These are phyloP conservation scores for Steinernema carpocapsae DNA, from an alignment of 2,888 invertebrate species.

Conservation along the genomic window DNA sequence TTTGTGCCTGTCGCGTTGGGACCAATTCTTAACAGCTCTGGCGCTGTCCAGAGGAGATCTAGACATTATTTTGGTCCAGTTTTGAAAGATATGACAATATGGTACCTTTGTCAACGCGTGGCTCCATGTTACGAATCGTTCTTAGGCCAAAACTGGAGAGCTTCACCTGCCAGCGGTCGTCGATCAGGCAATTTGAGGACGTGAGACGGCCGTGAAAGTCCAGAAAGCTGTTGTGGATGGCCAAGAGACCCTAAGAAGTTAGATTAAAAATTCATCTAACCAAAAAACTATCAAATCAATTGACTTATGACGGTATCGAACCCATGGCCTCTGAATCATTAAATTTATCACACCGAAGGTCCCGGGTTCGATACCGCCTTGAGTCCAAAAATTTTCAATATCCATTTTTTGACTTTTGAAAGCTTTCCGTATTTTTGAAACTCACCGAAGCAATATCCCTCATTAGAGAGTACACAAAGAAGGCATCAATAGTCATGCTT, in stretches of 20 bases:
- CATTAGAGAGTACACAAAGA: conserved; percentile 51
- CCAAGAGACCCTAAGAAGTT: conserved; percentile 44
- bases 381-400: no score
- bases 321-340: no score
- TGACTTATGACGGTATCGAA: no score
- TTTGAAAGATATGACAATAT: no score
- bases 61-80: no score
- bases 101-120: conserved; percentile 3
- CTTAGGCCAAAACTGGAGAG: conserved; percentile 49
- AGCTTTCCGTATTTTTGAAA: no score
- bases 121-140: conserved; percentile 42
- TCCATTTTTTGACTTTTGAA: no score
- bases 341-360: no score
- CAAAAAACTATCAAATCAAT: no score
- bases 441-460: conserved; percentile 48
- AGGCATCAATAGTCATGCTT: conserved; percentile 52
- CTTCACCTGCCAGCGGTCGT: conserved; percentile 59
- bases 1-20: conserved; percentile 38
- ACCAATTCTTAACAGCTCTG: conserved; percentile 45
- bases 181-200: conserved; percentile 49
- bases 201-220: conserved; percentile 42
- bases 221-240: conserved; percentile 42
- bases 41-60: conserved; percentile 48
- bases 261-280: not conserved
- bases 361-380: no score